Conservation (phyloP, 2,113 vertebrate species). For the Oryzias melastigma region DNA sequence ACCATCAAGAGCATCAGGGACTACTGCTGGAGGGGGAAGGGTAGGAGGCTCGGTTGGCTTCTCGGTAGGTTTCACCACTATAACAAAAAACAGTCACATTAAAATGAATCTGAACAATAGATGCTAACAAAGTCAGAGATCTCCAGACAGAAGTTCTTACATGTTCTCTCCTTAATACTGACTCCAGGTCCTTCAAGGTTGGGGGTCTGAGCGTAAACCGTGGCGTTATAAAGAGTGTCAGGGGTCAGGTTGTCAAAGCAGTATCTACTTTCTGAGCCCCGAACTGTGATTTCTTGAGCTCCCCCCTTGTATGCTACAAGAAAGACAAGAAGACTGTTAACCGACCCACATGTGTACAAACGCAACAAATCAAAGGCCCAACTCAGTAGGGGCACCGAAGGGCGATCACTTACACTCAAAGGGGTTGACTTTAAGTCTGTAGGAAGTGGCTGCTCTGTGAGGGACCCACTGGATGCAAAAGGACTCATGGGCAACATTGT, state of each 20-base stretch:
- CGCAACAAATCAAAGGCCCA: background rate
- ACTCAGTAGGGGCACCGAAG: background rate
- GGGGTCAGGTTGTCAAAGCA: slow-evolving; percentile 90
- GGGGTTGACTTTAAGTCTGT: slow-evolving; percentile 91
- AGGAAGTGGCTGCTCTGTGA: slow-evolving; percentile 92
- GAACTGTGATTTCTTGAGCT: slow-evolving; percentile 91
- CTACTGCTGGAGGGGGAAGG: slow-evolving; percentile 87
- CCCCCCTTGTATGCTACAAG: slow-evolving; percentile 72
- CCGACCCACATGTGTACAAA: background rate
- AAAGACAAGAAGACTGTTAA: background rate
- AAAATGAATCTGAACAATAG: background rate
- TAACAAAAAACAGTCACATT: slow-evolving; percentile 20
- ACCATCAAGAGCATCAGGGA: slow-evolving; percentile 92
- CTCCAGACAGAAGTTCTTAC: slow-evolving; percentile 68
- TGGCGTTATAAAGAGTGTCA: slow-evolving; percentile 87
- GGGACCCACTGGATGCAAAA: slow-evolving; percentile 91
- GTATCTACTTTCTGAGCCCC: slow-evolving; percentile 85
- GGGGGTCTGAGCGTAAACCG: slow-evolving; percentile 90
- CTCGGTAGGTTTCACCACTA: slow-evolving; percentile 92
- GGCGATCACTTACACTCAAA: slow-evolving; percentile 78
- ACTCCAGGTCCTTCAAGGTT: slow-evolving; percentile 94
- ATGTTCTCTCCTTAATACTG: slow-evolving; percentile 84
- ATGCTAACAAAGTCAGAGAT: no score
- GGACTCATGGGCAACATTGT: slow-evolving; percentile 87
- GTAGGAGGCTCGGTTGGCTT: slow-evolving; percentile 87